phyloP scores from a whole-genome alignment of 2,113 vertebrate species.

The Anguilla japonica region DNA sequence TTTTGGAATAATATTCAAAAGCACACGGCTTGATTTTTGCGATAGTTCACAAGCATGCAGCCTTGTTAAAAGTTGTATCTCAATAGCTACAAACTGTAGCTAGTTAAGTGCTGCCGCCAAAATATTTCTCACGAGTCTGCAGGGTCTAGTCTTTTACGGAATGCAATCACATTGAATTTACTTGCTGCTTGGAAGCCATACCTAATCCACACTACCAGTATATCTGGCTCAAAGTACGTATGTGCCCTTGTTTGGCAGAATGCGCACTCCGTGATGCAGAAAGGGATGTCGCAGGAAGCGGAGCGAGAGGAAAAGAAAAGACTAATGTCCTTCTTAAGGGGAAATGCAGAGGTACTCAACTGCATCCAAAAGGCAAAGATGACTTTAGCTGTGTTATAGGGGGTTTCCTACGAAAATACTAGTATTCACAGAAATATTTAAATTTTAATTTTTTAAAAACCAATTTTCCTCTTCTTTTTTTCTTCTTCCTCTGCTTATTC shows the following conservation, averaged over 20 bases:
- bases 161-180: neutral
- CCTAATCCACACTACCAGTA: neutral
- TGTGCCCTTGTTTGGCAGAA: constrained; percentile 12
- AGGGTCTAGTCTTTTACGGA: constrained; percentile 2
- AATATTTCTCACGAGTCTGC: neutral
- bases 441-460: neutral
- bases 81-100: neutral
- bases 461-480: neutral
- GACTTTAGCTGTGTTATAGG: constrained; percentile 16
- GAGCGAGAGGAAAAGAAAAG: constrained; percentile 58
- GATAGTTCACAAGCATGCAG: constrained; percentile 2
- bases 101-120: neutral
- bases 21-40: constrained; percentile 1
- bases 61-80: neutral
- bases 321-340: constrained; percentile 63
- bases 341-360: constrained; percentile 60
- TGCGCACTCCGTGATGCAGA: constrained; percentile 6
- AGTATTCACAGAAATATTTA: constrained; percentile 7
- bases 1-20: constrained; percentile 6
- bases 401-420: constrained; percentile 20
- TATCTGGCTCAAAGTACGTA: neutral
- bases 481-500: neutral
- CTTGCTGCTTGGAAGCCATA: neutral
- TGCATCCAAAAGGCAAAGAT: constrained; percentile 39
- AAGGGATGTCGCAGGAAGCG: constrained; percentile 38